Conservation (phyloP, 2,888 invertebrate species). For the Ophioninae sp. region DNA sequence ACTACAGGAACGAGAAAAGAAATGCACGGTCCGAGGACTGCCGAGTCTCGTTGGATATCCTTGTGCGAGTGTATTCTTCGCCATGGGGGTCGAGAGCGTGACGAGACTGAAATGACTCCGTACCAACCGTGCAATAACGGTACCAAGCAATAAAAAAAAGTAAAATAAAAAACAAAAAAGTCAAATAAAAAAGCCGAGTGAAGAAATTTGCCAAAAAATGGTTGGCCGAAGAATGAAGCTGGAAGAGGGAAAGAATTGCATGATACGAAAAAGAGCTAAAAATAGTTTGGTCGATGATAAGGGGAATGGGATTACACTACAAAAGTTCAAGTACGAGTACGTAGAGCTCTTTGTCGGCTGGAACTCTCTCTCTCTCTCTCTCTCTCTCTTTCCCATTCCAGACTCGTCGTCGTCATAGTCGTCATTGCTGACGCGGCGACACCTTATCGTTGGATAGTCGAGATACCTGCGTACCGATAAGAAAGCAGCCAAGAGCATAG, state of each 20-base stretch:
- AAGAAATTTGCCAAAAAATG: conserved; percentile 1
- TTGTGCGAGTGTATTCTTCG: conserved; percentile 47
- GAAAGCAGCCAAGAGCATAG: background rate
- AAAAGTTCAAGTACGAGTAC: conserved; percentile 33
- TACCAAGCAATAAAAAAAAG: conserved; percentile 36
- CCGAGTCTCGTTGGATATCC: conserved; percentile 27
- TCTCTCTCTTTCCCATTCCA: conserved; percentile 34
- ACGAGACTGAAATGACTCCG: conserved; percentile 45
- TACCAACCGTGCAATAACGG: conserved; percentile 38
- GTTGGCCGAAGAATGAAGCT: background rate
- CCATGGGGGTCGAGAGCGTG: conserved; percentile 48
- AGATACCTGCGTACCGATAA: conserved; percentile 26
- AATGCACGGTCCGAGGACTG: conserved; percentile 40
- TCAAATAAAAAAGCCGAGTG: background rate
- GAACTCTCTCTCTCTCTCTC: conserved; percentile 26
- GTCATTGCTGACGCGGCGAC: conserved; percentile 41
- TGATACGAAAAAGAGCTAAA: conserved; percentile 10
- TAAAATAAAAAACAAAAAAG: conserved; percentile 21
- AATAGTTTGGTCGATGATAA: conserved; percentile 46
- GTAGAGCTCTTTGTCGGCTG: background rate
- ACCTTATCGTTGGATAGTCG: conserved; percentile 30
- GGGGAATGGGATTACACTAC: conserved; percentile 15
- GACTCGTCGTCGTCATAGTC: conserved; percentile 40
- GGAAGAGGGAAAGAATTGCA: background rate
- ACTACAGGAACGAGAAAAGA: conserved; percentile 10